A percentile compares a stretch with the other conserved stretches of the same genome.
These are phyloP conservation scores for Alosa alosa DNA, from an alignment of 2,113 vertebrate species.

Conservation along the genomic window DNA sequence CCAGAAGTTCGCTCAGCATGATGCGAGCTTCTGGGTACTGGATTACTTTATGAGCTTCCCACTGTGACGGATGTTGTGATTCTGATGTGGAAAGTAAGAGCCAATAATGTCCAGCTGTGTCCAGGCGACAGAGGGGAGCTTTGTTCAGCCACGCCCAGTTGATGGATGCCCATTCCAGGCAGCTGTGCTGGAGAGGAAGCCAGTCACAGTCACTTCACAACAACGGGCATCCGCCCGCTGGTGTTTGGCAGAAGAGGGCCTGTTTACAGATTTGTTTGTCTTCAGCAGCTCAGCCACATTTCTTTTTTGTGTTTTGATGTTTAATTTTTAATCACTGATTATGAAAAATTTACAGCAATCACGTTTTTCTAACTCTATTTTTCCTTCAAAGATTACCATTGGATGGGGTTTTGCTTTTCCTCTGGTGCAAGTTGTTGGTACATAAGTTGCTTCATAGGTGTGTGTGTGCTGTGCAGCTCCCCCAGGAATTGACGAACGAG, in stretches of 20 bases:
- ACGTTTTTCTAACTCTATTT: too few relatives aligned
- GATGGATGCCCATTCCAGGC: neutral
- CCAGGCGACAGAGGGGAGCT: neutral
- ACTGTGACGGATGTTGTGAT: neutral
- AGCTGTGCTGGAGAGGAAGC: neutral
- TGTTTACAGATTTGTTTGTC: too few relatives aligned
- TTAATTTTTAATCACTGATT: too few relatives aligned
- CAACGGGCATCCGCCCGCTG: neutral
- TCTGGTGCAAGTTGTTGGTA: too few relatives aligned
- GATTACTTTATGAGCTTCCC: neutral
- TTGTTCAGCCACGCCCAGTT: neutral
- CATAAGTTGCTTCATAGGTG: neutral
- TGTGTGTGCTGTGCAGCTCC: conserved; percentile 14
- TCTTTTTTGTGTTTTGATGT: too few relatives aligned
- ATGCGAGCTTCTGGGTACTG: too few relatives aligned
- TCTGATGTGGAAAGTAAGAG: neutral
- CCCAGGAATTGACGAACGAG: conserved; percentile 76
- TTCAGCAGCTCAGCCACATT: too few relatives aligned
- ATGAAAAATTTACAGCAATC: too few relatives aligned
- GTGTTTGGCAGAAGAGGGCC: too few relatives aligned
- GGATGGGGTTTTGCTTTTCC: too few relatives aligned
- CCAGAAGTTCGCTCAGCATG: too few relatives aligned
- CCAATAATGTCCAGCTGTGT: neutral
- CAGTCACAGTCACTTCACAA: neutral
- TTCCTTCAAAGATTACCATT: too few relatives aligned